Evolutionary conservation across 2,113 vertebrate genomes (phyloP), one percentile per base, ranked within the genome.

Genomic region (Eleginops maclovinus): DNA sequence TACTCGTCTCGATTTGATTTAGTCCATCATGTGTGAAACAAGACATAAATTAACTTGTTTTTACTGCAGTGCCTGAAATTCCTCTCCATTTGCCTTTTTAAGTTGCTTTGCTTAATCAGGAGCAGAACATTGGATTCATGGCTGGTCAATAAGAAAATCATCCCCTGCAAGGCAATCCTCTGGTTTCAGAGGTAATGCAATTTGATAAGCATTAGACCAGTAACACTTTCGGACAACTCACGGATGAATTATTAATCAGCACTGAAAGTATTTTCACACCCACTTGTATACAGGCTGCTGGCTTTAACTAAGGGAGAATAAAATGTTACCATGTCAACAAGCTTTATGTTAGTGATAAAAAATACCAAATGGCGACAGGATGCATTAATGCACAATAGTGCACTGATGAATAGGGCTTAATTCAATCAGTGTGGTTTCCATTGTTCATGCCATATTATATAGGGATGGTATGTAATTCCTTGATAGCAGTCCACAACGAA

Each of bases 161-260:
- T 62, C 36, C 11, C 22, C n/a, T 72, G 68, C 46, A 55, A 53
- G 36, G 44, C 69, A 41, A 53, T 63, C 50, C 9, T 72, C 41
- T 51, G 49, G 54, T 75, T 63, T 77, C 54, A 43, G 50, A 56
- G 41, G 58, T 65, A 77, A 79, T 75, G 53, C 65, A 79, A 47
- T 82, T 73, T 79, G 55, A 74, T 72, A 43, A 59, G 31, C 65
- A 79, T 73, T 54, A 65, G 54, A 72, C 49, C 54, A 68, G 55
- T 59, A 75, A 69, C 67, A 64, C 67, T 77, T 76, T 62, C 49
- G 65, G 46, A 81, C 50, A 83, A 69, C 73, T 72, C 62, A 49
- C 54, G 41, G 43, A 87, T 77, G 21, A 72, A 81, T 77, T 85
- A 86, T 85, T 89, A 75, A 90, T 88, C 75, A 59, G 22, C 47